Evolutionary conservation across 2,113 vertebrate species (phyloP).

Genomic region (Brachyhypopomus gauderio): DNA sequence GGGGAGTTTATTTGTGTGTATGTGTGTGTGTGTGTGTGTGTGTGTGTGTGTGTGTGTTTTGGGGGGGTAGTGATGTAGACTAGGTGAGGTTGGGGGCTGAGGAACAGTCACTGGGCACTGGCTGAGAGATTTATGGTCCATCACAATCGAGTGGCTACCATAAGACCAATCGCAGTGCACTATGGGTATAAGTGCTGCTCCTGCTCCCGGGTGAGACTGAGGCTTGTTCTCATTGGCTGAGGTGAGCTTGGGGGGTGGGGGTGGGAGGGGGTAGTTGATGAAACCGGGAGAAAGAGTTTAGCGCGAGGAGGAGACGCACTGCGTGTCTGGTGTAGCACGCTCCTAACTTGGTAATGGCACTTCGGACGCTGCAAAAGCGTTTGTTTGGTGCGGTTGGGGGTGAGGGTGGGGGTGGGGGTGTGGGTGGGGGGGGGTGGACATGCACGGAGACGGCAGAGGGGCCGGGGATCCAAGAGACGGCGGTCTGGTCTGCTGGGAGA

Average conservation of each 20-base stretch:
- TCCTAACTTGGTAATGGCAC: slow-evolving; percentile 65
- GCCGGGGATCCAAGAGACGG: slow-evolving; percentile 63
- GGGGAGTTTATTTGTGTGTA: slow-evolving; percentile 49
- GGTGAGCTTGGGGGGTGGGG: slow-evolving; percentile 49
- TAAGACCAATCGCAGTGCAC: slow-evolving; percentile 60
- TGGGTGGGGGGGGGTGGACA: neutral
- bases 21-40: too few relatives aligned
- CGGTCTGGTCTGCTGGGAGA: slow-evolving; percentile 72
- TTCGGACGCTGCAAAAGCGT: slow-evolving; percentile 71
- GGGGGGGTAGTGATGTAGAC: slow-evolving; percentile 42
- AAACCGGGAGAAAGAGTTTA: slow-evolving; percentile 73
- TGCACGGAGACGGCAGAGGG: too few relatives aligned
- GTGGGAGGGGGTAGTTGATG: slow-evolving; percentile 69
- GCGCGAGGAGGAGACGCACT: slow-evolving; percentile 43
- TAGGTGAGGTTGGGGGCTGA: neutral
- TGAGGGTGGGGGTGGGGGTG: too few relatives aligned
- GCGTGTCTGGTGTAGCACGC: slow-evolving; percentile 58
- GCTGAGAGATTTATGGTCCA: slow-evolving; percentile 65
- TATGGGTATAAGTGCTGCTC: slow-evolving; percentile 58
- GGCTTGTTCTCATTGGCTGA: slow-evolving; percentile 62
- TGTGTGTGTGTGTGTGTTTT: slow-evolving; percentile 11
- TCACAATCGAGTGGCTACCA: slow-evolving; percentile 57
- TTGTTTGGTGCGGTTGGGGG: slow-evolving; percentile 60
- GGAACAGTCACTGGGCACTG: slow-evolving; percentile 56
- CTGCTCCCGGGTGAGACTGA: slow-evolving; percentile 9